Base-by-base conservation (phyloP, 2,113 vertebrate species). In the Carassius gibelio region DNA sequence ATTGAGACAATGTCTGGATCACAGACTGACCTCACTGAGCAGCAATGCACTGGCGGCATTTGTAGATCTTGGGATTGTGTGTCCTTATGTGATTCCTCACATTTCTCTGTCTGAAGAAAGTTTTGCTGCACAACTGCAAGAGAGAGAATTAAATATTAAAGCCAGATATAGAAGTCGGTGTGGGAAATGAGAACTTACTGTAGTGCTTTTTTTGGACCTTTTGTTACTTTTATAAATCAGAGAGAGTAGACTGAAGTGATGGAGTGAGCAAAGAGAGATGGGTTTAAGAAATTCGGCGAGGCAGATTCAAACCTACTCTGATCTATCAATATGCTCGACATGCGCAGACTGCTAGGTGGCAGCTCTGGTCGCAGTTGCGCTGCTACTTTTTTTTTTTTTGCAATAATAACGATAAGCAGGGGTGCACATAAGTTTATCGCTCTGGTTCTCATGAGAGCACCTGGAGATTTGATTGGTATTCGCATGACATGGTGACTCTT, bases 41-140 rank as follows among this genome's bases (percentile, higher is more conserved):
- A 5, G 89, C 86, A 34, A 95, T 91, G 90, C 95, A 96, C 88
- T 91, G 92, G 78, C 92, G 91, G 83, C 94, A 96, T 92, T 93
- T 95, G 89, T 95, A 95, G 89, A 95, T 91, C 89, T 93, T 95
- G 83, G 94, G 93, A 86, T 95, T 94, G 0, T 96, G 95, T 72
- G 92, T 95, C 85, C 90, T 93, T 89, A 96, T 94, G 90, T 96
- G 95, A 84, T 90, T 94, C 85, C 93, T 92, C 86, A 95, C 94
- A 88, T 95, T 96, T 88, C 91, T 92, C 91, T 93, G 92, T 89
- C 93, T 91, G 90, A 95, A 95, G 91, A 95, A 96, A 1, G 92
- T 93, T 91, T 96, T 96, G 59, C 94, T 94, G 92, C 95, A 96
- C 90, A 96, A 92, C 95, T 96, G 38, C 75, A 81, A 42, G n/a